Evolutionary conservation across 2,888 invertebrate species (phyloP), one percentile per base, ranked within the genome.

Genomic region (Oxyteleia sp.): DNA sequence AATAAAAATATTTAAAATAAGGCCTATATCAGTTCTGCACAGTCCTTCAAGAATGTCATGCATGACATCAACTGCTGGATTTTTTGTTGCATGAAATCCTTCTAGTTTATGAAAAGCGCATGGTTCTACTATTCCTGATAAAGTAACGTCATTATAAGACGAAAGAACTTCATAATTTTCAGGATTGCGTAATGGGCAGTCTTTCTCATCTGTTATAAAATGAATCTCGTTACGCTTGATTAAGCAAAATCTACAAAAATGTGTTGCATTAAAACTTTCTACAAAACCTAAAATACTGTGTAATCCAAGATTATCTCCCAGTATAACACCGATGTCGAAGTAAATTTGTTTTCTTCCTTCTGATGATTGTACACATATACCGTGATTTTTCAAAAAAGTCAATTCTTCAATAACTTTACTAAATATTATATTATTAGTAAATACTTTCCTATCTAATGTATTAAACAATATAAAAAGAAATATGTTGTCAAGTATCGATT

Each of bases 261-360:
- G 32, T 13, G 15, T 87, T 3, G 84, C 63, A 49, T 59, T 79
- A 41, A 83, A 87, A 32, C 61, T 26, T 69, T 74, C 71, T 16
- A 23, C 32, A 53, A 87, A 84, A 26, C 84, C 85, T 15, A 85
- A 16, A n/a, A 84, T 23, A n/a, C 66, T 55, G 49, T 85, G 47
- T 11, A 86, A 2, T 4, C 78, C 86, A 10, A 85, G 61, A 64
- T 86, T 86, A 49, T 86, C 86, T 4, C 86, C 86, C 3, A 85
- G 8, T 20, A 86, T 78, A 5, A 82, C 32, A 10, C 59, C 45
- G 23, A 86, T 43, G 4, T 78, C 51, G 20, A 85, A 87, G 63
- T 59, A 84, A 32, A 75, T 35, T 51, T 47, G 63, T 23, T 57
- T 35, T 20, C 51, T 13, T 38, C 45, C 47, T 2, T 11, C 13